phyloP scores from a whole-genome alignment of 2,797 vertebrate genomes.

The Sarcophilus harrisii region DNA sequence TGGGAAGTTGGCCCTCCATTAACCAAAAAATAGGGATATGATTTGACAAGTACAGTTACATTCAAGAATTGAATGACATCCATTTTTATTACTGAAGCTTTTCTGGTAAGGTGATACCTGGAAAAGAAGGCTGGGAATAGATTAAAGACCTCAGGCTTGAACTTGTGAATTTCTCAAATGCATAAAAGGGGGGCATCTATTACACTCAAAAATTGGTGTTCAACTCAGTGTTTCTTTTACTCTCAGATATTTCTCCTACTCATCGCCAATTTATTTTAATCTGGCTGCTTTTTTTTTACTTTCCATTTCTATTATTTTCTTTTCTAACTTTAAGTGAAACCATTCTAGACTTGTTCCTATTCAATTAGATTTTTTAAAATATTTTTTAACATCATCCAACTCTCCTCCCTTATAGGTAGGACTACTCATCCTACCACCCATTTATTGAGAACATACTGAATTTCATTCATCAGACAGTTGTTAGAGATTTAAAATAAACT shows the following conservation, averaged over 20 bases:
- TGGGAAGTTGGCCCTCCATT: no score
- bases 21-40: no score
- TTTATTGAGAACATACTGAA: conserved; percentile 14
- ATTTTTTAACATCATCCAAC: not conserved
- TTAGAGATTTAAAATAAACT: conserved; percentile 4
- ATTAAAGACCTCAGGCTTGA: not conserved
- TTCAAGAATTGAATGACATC: no score
- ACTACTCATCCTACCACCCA: not conserved
- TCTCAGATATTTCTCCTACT: not conserved
- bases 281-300: not conserved
- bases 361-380: not conserved
- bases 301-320: not conserved
- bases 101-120: not conserved
- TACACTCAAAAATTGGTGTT: not conserved
- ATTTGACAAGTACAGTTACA: no score
- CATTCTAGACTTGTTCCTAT: conserved; percentile 6
- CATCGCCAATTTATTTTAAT: not conserved
- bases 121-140: not conserved
- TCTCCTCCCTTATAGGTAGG: not conserved
- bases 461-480: conserved; percentile 27
- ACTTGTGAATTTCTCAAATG: not conserved
- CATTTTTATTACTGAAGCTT: no score
- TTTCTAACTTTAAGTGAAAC: not conserved
- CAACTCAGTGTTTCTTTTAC: not conserved
- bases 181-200: not conserved